Conservation (phyloP, 1,140 invertebrate species). For the Drosophila athabasca region DNA sequence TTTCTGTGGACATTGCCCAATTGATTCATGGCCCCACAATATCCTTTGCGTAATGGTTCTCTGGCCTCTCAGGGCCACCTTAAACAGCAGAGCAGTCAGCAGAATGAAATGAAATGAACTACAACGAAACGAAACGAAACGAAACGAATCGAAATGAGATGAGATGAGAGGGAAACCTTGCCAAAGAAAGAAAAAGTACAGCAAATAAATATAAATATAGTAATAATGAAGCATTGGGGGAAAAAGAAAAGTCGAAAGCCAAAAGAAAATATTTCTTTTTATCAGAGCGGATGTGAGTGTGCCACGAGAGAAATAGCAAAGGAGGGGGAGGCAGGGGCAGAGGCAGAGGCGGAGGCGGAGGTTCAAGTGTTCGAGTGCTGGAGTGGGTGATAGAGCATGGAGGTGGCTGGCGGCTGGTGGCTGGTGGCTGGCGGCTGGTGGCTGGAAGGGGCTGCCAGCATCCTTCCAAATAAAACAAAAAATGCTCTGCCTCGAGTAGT, state of each 20-base stretch:
- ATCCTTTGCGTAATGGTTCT: slow-evolving; percentile 76
- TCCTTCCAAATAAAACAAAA: slow-evolving; percentile 61
- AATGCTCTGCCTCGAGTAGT: slow-evolving; percentile 39
- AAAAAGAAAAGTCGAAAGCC: slow-evolving; percentile 64
- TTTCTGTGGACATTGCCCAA: slow-evolving; percentile 68
- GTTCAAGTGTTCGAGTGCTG: slow-evolving; percentile 3
- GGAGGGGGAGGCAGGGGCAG: slow-evolving; percentile 2
- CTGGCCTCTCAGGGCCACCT: slow-evolving; percentile 53
- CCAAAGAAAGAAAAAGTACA: slow-evolving; percentile 56
- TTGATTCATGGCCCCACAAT: slow-evolving; percentile 79
- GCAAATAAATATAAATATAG: slow-evolving; percentile 79
- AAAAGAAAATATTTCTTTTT: slow-evolving; percentile 83
- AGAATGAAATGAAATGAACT: slow-evolving; percentile 75
- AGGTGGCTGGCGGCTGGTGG: neutral
- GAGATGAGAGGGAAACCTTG: slow-evolving; percentile 32
- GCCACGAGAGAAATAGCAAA: slow-evolving; percentile 75
- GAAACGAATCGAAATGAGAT: slow-evolving; percentile 50
- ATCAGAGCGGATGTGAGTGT: slow-evolving; percentile 82
- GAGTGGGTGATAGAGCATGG: slow-evolving; percentile 23
- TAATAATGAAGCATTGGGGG: slow-evolving; percentile 71
- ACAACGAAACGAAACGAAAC: neutral
- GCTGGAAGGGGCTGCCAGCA: slow-evolving; percentile 8
- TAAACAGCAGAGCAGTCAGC: slow-evolving; percentile 70
- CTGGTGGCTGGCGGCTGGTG: neutral
- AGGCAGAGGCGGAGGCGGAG: neutral